phyloP scores from a whole-genome alignment of 2,113 vertebrate genomes.

The Australoheros scitulus region DNA sequence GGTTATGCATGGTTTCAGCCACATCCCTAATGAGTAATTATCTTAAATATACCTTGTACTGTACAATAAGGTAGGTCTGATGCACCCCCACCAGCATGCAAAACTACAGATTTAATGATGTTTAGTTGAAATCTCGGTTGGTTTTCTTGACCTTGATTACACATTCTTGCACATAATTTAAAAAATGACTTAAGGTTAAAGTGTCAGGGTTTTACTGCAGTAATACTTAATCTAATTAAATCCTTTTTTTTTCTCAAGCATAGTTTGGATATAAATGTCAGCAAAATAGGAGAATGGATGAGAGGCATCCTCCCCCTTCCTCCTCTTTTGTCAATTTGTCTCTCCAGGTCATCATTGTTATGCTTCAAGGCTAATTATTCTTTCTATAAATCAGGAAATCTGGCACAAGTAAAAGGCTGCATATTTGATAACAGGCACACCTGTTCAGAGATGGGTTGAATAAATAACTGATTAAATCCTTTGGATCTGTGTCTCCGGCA shows the following conservation, averaged over 20 bases:
- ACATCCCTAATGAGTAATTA: not conserved
- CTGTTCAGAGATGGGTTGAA: conserved; percentile 67
- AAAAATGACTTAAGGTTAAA: not conserved
- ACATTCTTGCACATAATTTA: not conserved
- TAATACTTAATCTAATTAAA: not conserved
- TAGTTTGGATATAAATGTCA: not conserved
- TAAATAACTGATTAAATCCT: conserved; percentile 70
- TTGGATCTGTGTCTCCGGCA: conserved; percentile 60
- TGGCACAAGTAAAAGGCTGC: conserved; percentile 63
- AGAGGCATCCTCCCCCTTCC: not conserved
- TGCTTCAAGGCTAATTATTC: conserved; percentile 40
- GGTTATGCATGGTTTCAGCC: not conserved
- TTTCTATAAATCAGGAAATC: conserved; percentile 51
- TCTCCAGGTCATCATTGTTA: conserved; percentile 37
- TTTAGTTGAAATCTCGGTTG: not conserved
- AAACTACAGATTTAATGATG: not conserved
- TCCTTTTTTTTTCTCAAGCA: not conserved
- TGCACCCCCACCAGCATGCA: not conserved
- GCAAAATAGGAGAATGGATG: not conserved
- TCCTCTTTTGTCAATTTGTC: not conserved
- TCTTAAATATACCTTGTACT: not conserved
- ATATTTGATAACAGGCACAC: conserved; percentile 74
- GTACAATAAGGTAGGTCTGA: not conserved
- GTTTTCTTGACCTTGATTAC: not conserved
- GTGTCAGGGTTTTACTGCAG: not conserved